These are phyloP conservation scores for Chlorodrepanis virens DNA, from an alignment of 2,113 vertebrate species.

Conservation along the genomic window DNA sequence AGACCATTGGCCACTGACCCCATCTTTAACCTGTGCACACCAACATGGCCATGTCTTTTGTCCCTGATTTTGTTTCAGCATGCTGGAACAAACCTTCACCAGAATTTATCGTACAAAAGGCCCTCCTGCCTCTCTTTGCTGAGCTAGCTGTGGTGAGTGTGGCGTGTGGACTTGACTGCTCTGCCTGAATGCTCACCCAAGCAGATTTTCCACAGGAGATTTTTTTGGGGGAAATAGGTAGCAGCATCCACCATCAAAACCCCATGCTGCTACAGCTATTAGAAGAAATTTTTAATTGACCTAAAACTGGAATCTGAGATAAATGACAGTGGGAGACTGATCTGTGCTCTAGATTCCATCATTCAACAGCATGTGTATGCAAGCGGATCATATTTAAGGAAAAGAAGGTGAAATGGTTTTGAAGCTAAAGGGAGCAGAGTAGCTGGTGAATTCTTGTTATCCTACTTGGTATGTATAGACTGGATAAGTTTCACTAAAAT, in stretches of 20 bases:
- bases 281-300: neutral
- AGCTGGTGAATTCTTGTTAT: neutral
- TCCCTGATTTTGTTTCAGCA: too few relatives aligned
- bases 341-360: neutral
- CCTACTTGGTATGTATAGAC: neutral
- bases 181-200: too few relatives aligned
- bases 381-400: neutral
- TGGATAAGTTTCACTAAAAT: neutral
- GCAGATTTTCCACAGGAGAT: too few relatives aligned
- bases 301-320: neutral
- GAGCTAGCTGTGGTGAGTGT: too few relatives aligned
- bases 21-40: neutral
- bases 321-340: neutral
- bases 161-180: too few relatives aligned
- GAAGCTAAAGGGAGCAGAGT: neutral
- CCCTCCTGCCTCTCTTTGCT: too few relatives aligned
- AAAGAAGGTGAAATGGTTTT: neutral
- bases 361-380: fast-evolving
- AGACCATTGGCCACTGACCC: neutral
- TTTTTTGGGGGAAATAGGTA: too few relatives aligned
- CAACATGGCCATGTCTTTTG: too few relatives aligned
- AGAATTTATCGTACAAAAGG: too few relatives aligned
- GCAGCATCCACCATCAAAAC: too few relatives aligned
- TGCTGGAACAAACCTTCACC: too few relatives aligned
- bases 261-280: neutral